A percentile compares a stretch with the other conserved stretches of the same genome.
Evolutionary conservation across 2,797 vertebrate species (phyloP).

Genomic region (Aquila chrysaetos): DNA sequence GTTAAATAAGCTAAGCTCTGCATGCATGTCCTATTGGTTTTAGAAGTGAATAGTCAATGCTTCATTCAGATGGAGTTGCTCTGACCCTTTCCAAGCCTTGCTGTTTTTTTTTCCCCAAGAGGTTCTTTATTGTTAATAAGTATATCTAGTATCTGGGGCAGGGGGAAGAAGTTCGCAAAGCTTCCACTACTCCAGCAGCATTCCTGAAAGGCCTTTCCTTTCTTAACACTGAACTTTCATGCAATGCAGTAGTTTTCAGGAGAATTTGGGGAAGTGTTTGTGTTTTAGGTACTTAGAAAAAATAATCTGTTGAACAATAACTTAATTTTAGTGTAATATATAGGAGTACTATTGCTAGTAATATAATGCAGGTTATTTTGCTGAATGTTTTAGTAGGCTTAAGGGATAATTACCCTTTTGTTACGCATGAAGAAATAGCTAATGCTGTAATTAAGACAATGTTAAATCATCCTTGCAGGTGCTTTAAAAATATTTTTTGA

Average conservation of each 20-base stretch:
- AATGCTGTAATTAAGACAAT: background rate
- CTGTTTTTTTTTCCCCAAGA: background rate
- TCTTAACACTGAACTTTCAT: background rate
- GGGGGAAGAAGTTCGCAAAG: background rate
- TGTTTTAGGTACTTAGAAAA: background rate
- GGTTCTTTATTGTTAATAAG: background rate
- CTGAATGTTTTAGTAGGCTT: background rate
- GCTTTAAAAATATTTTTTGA: background rate
- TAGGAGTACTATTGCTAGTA: background rate
- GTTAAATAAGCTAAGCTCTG: background rate
- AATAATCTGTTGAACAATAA: background rate
- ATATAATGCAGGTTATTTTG: background rate
- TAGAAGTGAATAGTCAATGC: background rate
- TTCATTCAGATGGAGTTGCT: background rate
- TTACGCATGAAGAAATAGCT: background rate
- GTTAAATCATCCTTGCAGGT: background rate
- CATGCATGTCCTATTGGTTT: background rate
- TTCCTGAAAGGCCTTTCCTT: background rate
- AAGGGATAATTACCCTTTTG: constrained; percentile 5
- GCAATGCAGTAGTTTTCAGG: background rate
- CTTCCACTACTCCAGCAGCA: background rate
- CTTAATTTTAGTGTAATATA: background rate
- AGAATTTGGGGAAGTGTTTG: background rate
- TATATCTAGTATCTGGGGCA: background rate
- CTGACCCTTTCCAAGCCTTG: background rate